Percentiles rank a stretch among this genome's conserved stretches.
These are phyloP conservation scores for Phainopepla nitens DNA, from an alignment of 2,113 vertebrate species.

Conservation along the genomic window DNA sequence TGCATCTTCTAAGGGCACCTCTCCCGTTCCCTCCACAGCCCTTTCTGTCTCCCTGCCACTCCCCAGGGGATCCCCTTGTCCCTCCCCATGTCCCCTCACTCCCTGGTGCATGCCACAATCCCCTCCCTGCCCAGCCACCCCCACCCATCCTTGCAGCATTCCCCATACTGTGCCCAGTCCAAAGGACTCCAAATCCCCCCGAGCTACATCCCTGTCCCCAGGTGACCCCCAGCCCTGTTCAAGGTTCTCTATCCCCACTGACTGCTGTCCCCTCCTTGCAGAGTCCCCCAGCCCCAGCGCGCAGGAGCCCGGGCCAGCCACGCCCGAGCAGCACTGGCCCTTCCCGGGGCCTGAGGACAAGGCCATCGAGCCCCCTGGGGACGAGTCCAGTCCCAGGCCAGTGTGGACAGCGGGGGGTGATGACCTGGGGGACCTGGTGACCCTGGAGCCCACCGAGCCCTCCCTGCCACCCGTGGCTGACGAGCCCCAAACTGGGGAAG, in stretches of 20 bases:
- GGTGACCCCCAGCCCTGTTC: neutral
- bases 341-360: conserved; percentile 47
- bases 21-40: neutral
- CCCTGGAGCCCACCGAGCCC: conserved; percentile 48
- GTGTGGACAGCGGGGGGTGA: conserved; percentile 23
- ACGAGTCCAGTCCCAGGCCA: neutral
- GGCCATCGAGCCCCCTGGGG: conserved; percentile 6
- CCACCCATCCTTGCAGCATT: neutral
- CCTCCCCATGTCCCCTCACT: neutral
- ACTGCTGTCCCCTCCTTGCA: conserved; percentile 22
- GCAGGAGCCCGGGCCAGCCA: neutral
- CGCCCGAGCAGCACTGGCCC: conserved; percentile 36
- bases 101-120: neutral
- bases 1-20: neutral
- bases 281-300: conserved; percentile 60
- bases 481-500: neutral
- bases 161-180: neutral
- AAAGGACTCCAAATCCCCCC: neutral
- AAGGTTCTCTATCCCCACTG: neutral
- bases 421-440: conserved; percentile 63
- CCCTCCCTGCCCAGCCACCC: neutral
- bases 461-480: conserved; percentile 9
- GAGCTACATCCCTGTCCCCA: neutral
- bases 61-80: neutral
- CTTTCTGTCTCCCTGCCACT: neutral